A percentile compares a stretch with the other conserved stretches of the same genome.
Conservation (phyloP, 1,140 invertebrate species). For the Aricia agestis region DNA sequence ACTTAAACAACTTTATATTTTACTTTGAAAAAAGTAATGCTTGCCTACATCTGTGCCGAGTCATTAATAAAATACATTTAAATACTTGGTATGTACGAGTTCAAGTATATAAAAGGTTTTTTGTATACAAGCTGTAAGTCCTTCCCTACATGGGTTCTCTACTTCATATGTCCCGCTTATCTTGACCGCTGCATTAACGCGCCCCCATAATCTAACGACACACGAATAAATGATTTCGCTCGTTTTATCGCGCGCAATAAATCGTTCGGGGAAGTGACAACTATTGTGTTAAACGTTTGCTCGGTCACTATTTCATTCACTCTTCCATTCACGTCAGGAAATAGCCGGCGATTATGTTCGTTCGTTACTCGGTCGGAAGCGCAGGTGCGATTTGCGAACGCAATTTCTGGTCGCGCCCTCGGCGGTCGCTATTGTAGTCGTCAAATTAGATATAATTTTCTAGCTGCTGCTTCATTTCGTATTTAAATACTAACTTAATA, state of each 20-base stretch:
- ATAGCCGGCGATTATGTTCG: conserved; percentile 30
- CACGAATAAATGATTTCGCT: not conserved
- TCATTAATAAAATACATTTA: no score
- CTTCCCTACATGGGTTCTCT: no score
- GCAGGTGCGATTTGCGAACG: conserved; percentile 22
- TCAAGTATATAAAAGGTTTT: no score
- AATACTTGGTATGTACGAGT: no score
- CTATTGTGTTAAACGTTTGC: conserved; percentile 7
- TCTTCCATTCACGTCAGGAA: conserved; percentile 18
- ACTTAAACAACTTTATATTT: no score
- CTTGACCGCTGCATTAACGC: conserved; percentile 5
- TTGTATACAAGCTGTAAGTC: no score
- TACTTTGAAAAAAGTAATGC: no score
- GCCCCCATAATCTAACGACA: conserved; percentile 9
- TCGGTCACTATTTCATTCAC: conserved; percentile 10
- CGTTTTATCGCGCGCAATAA: not conserved
- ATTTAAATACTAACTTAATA: no score
- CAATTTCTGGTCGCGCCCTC: not conserved
- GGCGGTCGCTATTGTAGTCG: not conserved
- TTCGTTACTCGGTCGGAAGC: conserved; percentile 21
- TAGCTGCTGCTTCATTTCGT: not conserved
- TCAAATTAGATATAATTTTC: not conserved
- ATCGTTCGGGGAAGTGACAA: not conserved
- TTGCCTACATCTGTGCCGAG: no score
- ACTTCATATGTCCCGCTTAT: not conserved